phyloP scores from a whole-genome alignment of 2,113 vertebrate genomes.

The Anthoscopus minutus region DNA sequence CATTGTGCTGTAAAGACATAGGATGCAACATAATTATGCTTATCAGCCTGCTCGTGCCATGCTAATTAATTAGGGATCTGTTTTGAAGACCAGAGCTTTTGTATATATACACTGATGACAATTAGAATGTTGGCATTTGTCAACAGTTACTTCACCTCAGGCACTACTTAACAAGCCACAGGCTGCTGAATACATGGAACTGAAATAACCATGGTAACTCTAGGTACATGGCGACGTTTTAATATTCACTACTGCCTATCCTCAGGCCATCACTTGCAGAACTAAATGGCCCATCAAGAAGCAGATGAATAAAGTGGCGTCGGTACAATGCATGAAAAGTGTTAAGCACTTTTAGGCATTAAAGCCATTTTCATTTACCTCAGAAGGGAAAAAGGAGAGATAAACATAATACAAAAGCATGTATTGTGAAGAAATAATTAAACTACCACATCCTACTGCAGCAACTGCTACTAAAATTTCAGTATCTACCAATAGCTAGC shows the following conservation, averaged over 20 bases:
- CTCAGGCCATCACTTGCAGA: neutral
- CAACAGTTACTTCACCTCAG: neutral
- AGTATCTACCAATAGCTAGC: neutral
- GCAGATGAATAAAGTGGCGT: neutral
- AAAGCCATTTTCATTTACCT: neutral
- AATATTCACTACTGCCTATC: neutral
- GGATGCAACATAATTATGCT: neutral
- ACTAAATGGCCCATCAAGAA: neutral
- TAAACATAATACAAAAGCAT: neutral
- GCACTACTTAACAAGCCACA: neutral
- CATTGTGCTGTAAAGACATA: neutral
- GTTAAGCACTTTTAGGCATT: neutral
- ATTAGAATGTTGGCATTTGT: neutral
- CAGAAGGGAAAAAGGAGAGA: neutral
- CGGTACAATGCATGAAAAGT: neutral
- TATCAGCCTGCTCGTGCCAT: neutral
- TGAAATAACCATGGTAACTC: slow-evolving; percentile 23
- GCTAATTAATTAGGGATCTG: neutral
- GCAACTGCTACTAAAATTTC: slow-evolving; percentile 1
- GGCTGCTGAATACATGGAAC: neutral
- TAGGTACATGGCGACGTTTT: neutral
- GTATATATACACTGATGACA: neutral
- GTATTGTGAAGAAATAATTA: neutral
- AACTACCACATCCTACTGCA: neutral
- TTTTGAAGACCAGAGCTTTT: neutral